Conservation (phyloP, 2,113 vertebrate species). For the Antechinus stuartii region DNA sequence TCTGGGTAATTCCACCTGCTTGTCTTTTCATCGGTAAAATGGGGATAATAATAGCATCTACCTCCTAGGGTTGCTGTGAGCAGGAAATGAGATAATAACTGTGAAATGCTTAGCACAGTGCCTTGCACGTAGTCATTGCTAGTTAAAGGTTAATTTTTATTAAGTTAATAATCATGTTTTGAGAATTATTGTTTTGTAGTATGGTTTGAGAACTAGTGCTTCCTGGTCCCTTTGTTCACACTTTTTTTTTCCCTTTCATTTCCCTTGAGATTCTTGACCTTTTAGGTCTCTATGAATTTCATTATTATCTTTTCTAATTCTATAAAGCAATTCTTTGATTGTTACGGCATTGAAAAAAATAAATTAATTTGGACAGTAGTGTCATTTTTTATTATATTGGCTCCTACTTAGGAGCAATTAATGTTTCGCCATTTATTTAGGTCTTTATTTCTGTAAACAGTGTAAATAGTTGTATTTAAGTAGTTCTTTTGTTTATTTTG, state of each 20-base stretch:
- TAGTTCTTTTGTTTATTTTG: neutral
- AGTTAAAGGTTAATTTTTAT: neutral
- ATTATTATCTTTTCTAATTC: neutral
- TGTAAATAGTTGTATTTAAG: neutral
- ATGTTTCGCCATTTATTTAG: neutral
- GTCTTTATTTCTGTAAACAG: neutral
- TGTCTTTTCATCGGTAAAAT: neutral
- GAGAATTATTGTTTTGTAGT: neutral
- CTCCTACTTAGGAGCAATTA: neutral
- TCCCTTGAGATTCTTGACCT: neutral
- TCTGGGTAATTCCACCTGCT: neutral
- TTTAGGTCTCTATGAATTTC: neutral
- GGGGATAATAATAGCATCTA: neutral
- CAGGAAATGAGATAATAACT: neutral
- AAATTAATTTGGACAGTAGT: neutral
- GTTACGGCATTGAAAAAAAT: neutral
- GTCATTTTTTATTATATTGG: neutral
- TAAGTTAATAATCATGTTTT: constrained; percentile 10
- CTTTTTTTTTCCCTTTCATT: neutral
- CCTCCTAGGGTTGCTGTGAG: neutral
- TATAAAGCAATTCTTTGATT: neutral
- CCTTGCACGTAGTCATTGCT: neutral
- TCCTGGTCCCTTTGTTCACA: neutral
- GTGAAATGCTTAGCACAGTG: neutral
- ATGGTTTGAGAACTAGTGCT: neutral